Percentiles rank a stretch among this genome's conserved stretches.
Evolutionary conservation across 2,888 invertebrate genomes (phyloP).

Genomic region (Drosophila mercatorum): DNA sequence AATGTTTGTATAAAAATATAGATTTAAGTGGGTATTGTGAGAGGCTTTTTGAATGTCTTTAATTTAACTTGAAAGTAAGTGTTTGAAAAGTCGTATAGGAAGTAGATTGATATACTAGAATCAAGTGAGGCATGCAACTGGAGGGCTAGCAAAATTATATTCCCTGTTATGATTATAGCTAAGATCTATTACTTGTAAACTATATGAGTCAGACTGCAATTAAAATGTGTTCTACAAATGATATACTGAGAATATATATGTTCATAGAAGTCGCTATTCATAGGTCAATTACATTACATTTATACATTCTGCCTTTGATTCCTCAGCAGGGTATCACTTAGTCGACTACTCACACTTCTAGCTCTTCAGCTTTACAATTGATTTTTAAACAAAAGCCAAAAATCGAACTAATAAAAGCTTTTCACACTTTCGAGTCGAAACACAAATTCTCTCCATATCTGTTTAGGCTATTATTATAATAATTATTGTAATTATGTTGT

Average conservation of each 20-base stretch:
- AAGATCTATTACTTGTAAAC: no score
- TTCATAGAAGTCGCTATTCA: no score
- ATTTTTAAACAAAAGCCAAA: slow-evolving; percentile 1
- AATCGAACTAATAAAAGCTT: neutral
- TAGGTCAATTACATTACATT: neutral
- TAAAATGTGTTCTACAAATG: no score
- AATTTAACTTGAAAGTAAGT: neutral
- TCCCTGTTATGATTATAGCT: no score
- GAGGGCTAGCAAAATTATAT: no score
- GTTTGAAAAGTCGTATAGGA: no score
- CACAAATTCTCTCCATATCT: neutral
- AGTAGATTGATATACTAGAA: neutral
- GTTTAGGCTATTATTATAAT: neutral
- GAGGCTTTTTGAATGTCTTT: neutral
- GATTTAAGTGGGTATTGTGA: neutral
- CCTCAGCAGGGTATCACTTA: neutral
- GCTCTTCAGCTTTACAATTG: neutral
- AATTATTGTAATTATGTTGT: slow-evolving; percentile 3
- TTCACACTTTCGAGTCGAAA: neutral
- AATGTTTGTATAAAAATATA: neutral
- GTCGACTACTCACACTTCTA: neutral
- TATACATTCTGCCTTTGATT: no score
- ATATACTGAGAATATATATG: no score
- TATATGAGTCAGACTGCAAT: no score
- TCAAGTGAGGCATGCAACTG: no score